Evolutionary conservation across 2,113 vertebrate species (phyloP).

Genomic region (Morphnarchus princeps): DNA sequence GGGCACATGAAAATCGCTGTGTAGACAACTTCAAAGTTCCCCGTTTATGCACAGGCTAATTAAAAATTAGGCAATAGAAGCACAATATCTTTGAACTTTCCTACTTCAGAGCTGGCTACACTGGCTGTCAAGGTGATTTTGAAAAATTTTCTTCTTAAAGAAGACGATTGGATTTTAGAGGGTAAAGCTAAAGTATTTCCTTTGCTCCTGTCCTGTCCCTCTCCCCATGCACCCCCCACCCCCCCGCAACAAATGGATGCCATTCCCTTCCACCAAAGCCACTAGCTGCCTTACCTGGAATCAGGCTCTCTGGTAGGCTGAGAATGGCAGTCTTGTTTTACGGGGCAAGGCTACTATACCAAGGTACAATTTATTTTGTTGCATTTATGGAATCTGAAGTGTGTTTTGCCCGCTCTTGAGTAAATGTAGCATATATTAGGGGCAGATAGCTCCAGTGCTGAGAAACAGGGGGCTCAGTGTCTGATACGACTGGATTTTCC

Average conservation of each 20-base stretch:
- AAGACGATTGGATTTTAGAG: background rate
- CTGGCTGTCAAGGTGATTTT: background rate
- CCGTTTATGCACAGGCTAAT: background rate
- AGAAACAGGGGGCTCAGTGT: background rate
- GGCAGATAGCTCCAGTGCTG: background rate
- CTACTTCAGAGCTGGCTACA: background rate
- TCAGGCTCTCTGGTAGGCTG: background rate
- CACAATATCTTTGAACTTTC: background rate
- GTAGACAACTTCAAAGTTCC: background rate
- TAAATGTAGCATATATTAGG: background rate
- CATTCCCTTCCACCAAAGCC: background rate
- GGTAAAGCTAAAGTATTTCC: background rate
- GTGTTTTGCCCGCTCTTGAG: background rate
- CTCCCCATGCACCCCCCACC: background rate
- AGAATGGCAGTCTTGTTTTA: background rate
- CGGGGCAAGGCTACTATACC: fast-evolving
- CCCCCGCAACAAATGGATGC: background rate
- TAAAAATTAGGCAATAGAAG: conserved; percentile 23
- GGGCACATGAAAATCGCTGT: background rate
- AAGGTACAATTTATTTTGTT: background rate
- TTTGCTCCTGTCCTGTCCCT: background rate
- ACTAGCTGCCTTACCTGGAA: background rate
- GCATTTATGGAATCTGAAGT: background rate
- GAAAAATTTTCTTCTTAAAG: background rate
- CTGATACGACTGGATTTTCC: background rate